Evolutionary conservation across 1,140 invertebrate genomes (phyloP).

Genomic region (Drosophila lowei): DNA sequence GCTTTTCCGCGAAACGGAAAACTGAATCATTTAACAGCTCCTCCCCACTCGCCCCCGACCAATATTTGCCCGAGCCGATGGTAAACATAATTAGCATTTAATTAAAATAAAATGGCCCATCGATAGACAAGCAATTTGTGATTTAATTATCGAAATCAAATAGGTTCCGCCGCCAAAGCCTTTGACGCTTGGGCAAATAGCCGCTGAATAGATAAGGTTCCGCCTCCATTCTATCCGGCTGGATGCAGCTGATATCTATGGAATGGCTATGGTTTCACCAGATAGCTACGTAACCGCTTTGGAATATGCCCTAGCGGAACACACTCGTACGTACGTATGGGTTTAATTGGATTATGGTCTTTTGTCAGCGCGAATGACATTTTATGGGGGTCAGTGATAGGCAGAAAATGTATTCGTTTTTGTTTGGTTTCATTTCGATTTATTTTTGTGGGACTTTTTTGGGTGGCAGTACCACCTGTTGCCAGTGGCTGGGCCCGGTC

Average conservation of each 20-base stretch:
- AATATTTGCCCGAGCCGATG: slow-evolving; percentile 62
- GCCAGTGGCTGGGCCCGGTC: slow-evolving; percentile 11
- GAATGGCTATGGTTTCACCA: slow-evolving; percentile 27
- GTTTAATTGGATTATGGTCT: slow-evolving; percentile 69
- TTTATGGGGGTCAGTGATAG: slow-evolving; percentile 54
- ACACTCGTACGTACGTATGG: slow-evolving; percentile 37
- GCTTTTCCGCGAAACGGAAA: too few species aligned
- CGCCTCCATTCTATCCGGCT: slow-evolving; percentile 2
- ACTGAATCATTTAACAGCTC: slow-evolving; percentile 3
- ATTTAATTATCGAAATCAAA: slow-evolving; percentile 79
- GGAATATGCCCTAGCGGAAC: too few species aligned
- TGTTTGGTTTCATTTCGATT: slow-evolving; percentile 1
- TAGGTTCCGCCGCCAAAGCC: slow-evolving; percentile 57
- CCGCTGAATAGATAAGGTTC: slow-evolving; percentile 38
- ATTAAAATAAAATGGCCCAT: slow-evolving; percentile 76
- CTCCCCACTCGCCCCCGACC: slow-evolving; percentile 18
- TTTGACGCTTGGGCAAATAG: slow-evolving; percentile 36
- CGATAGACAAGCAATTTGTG: slow-evolving; percentile 71
- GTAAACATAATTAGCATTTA: slow-evolving; percentile 81
- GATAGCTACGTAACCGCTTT: too few species aligned
- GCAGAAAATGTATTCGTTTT: slow-evolving; percentile 22
- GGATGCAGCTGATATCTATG: slow-evolving; percentile 47
- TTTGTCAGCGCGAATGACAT: slow-evolving; percentile 33
- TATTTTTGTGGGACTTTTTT: slow-evolving; percentile 8
- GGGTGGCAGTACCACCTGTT: slow-evolving; percentile 60